These are phyloP conservation scores for Pomatorhinus ruficollis DNA, from an alignment of 2,113 vertebrate genomes.

Conservation along the genomic window DNA sequence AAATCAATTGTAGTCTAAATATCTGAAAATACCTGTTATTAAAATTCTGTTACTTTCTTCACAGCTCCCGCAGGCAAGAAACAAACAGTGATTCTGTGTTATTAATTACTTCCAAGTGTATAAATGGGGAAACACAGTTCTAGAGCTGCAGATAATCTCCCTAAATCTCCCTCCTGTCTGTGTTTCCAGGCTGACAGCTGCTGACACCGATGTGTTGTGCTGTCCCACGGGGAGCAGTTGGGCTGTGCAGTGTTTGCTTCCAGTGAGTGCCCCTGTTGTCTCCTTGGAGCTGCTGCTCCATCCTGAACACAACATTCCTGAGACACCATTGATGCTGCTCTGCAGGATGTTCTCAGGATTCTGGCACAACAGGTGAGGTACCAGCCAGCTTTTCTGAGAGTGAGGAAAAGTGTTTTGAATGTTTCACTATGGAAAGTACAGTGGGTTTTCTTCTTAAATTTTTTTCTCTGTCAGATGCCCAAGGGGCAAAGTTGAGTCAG, in stretches of 20 bases:
- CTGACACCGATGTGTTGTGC: fast-evolving
- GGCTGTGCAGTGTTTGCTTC: not conserved
- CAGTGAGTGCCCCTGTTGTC: not conserved
- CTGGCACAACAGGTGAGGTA: not conserved
- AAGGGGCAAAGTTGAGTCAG: not conserved
- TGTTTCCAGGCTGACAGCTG: not conserved
- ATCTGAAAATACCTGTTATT: not conserved
- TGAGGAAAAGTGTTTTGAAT: not conserved
- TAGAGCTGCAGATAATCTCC: not conserved
- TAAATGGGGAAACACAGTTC: not conserved
- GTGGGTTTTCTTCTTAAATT: not conserved
- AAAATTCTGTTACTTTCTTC: not conserved
- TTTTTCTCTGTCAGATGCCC: not conserved
- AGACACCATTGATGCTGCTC: not conserved
- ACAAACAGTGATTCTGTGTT: not conserved
- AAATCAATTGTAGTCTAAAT: not conserved
- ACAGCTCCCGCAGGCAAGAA: not conserved
- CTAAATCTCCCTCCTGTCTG: not conserved
- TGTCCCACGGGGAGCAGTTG: fast-evolving
- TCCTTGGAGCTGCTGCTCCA: not conserved
- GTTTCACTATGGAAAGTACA: not conserved
- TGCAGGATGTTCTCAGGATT: not conserved
- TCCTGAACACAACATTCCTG: not conserved
- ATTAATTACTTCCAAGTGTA: not conserved
- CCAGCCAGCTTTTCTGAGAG: not conserved